phyloP scores from a whole-genome alignment of 2,797 vertebrate species.

The Pangasius larnaudii region DNA sequence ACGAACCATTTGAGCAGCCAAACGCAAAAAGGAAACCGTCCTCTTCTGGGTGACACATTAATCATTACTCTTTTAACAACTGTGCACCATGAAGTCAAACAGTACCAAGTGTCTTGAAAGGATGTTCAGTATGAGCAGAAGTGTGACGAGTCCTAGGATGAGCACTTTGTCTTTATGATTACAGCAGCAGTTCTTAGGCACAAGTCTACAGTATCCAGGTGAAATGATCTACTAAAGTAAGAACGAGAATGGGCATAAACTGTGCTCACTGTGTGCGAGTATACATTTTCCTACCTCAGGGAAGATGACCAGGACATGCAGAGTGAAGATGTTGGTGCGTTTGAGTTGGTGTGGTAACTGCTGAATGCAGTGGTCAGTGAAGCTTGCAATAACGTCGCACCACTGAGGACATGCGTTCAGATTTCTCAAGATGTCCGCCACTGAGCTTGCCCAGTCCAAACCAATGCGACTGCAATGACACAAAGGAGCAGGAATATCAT shows the following conservation, averaged over 20 bases:
- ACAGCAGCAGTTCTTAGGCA: not conserved
- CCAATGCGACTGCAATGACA: constrained; percentile 84
- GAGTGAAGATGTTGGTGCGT: constrained; percentile 94
- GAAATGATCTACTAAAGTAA: not conserved
- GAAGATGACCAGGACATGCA: constrained; percentile 93
- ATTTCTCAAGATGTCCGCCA: constrained; percentile 90
- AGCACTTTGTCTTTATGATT: not conserved
- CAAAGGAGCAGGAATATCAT: not conserved
- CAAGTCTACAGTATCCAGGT: not conserved
- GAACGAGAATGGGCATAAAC: not conserved
- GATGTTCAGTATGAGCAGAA: not conserved
- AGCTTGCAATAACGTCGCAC: constrained; percentile 84
- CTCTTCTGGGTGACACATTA: not conserved
- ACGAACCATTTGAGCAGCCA: not conserved
- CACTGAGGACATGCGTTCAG: constrained; percentile 87
- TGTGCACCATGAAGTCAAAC: not conserved
- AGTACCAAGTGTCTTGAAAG: not conserved
- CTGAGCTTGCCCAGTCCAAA: constrained; percentile 95
- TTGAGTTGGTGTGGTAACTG: constrained; percentile 90
- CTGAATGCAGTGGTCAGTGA: constrained; percentile 91
- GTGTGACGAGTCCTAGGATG: not conserved
- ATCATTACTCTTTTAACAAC: not conserved
- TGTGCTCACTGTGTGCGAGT: not conserved
- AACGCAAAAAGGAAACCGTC: too few relatives aligned
- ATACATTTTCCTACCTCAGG: constrained; percentile 82